phyloP scores from a whole-genome alignment of 2,797 vertebrate genomes.

The Molothrus ater region DNA sequence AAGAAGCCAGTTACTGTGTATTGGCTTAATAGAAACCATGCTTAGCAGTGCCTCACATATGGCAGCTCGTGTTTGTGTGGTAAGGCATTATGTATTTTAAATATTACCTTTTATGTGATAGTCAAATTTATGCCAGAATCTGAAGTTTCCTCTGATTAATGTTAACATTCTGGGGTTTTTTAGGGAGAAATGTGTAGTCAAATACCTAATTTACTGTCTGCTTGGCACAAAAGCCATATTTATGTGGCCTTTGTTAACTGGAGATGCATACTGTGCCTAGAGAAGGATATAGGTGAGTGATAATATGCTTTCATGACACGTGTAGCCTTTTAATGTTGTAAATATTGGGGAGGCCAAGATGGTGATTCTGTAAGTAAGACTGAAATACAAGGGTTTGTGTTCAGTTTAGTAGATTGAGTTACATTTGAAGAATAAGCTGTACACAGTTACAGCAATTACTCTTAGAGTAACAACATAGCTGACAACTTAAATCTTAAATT shows the following conservation, averaged over 20 bases:
- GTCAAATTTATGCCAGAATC: slow-evolving; percentile 62
- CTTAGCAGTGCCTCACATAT: slow-evolving; percentile 43
- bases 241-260: slow-evolving; percentile 17
- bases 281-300: slow-evolving; percentile 25
- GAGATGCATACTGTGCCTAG: not conserved
- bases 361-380: not conserved
- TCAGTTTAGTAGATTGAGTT: not conserved
- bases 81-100: slow-evolving; percentile 49
- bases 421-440: not conserved
- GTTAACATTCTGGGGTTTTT: slow-evolving; percentile 51
- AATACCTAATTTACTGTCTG: slow-evolving; percentile 47
- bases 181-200: slow-evolving; percentile 26
- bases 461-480: not conserved
- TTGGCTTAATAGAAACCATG: slow-evolving; percentile 49
- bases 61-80: slow-evolving; percentile 51
- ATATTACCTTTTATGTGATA: slow-evolving; percentile 39
- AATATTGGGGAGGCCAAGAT: not conserved
- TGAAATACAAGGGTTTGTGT: not conserved
- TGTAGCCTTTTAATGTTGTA: slow-evolving; percentile 9
- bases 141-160: slow-evolving; percentile 60
- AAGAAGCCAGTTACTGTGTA: slow-evolving; percentile 54
- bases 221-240: slow-evolving; percentile 12
- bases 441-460: not conserved
- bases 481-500: not conserved
- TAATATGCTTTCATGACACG: not conserved